A percentile compares a stretch with the other conserved stretches of the same genome.
Conservation (phyloP, 2,888 invertebrate species). For the Callimorpha dominula region DNA sequence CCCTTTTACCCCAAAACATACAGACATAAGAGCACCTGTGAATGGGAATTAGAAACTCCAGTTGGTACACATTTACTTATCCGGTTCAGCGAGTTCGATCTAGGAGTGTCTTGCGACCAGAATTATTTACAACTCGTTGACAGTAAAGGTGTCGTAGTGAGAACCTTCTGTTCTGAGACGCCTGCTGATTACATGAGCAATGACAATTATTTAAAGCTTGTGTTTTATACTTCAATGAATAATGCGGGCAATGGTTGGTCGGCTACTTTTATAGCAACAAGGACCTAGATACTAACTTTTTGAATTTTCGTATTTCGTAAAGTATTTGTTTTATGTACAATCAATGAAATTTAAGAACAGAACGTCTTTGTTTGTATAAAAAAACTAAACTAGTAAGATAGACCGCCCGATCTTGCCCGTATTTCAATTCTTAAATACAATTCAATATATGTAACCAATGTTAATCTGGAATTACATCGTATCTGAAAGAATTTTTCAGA, state of each 20-base stretch:
- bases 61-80: conserved; percentile 62
- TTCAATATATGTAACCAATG: no score
- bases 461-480: no score
- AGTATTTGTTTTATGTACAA: no score
- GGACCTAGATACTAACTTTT: background rate
- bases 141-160: conserved; percentile 66
- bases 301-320: no score
- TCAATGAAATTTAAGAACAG: no score
- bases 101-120: conserved; percentile 88
- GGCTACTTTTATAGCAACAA: conserved; percentile 68
- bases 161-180: conserved; percentile 83
- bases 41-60: conserved; percentile 79
- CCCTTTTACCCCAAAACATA: conserved; percentile 76
- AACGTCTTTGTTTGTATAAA: no score
- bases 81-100: conserved; percentile 84
- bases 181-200: conserved; percentile 86
- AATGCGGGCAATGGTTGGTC: conserved; percentile 92
- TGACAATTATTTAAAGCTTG: conserved; percentile 86
- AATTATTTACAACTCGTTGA: conserved; percentile 90
- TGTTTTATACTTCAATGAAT: conserved; percentile 88
- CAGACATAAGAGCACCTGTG: conserved; percentile 67
- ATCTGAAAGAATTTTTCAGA: no score
- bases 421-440: no score
- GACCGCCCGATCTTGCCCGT: no score
- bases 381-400: no score